Base-by-base conservation (phyloP, 2,888 invertebrate species). In the Parnassius mnemosyne region DNA sequence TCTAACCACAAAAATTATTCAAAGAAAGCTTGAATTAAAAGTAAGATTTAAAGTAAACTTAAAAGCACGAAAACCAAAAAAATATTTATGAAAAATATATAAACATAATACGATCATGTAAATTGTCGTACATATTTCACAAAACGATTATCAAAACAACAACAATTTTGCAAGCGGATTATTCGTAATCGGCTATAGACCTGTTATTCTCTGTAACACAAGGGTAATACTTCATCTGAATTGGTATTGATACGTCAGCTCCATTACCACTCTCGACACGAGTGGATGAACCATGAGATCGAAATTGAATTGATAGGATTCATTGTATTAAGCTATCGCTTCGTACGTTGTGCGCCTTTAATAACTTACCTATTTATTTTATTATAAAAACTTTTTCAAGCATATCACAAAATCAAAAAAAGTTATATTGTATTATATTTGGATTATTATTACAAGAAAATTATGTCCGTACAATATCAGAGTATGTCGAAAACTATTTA, bases 191-290 rank as follows among this genome's bases (percentile, higher is more conserved):
- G 61, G 61, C 51, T 56, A 34, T 52, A 56, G 51, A 25, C 46
- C 51, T 61, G 51, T 60, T 60, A 55, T 61, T 56, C 44, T 60
- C 54, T 56, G 41, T 34, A 2, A 11, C 49, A 41, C 61, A 68
- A 74, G 72, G 68, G 72, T 71, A 75, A 77, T 75, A 71, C 73
- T 71, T 77, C 71, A 74, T 71, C 68, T 70, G 71, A 78, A 80
- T 76, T 79, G 81, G 80, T 80, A 82, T 81, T 78, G 79, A 80
- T 78, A 77, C 78, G 76, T 74, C 70, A 68, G 66, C 66, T 65
- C 69, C 71, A 69, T 62, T 66, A 64, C 68, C 66, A 65, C 68
- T 69, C 60, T 65, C 63, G 61, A 66, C 54, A 63, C 65, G 65
- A 70, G 66, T 63, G 66, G 67, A 53, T 63, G 60, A 67, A 68